Evolutionary conservation across 2,888 invertebrate species (phyloP).

Genomic region (Scotopteryx bipunctaria): DNA sequence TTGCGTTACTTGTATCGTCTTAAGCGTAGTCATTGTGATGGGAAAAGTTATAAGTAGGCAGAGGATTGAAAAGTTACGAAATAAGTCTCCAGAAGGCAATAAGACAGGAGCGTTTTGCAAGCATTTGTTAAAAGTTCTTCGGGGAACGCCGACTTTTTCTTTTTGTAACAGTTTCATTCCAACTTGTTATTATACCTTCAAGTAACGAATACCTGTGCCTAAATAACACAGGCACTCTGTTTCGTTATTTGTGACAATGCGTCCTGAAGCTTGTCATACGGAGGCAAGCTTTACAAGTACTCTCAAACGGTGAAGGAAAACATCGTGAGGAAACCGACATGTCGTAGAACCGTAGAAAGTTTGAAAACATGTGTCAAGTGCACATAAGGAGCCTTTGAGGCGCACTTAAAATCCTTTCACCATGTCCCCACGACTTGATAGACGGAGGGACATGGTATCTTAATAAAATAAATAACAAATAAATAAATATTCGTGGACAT

Average conservation of each 20-base stretch:
- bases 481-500: too few species aligned
- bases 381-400: too few species aligned
- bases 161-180: conserved; percentile 35
- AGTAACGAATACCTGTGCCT: conserved; percentile 29
- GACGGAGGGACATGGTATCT: too few species aligned
- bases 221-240: conserved; percentile 1
- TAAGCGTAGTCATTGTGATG: conserved; percentile 68
- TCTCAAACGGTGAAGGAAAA: too few species aligned
- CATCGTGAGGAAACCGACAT: too few species aligned
- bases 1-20: conserved; percentile 68
- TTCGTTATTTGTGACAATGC: conserved; percentile 12
- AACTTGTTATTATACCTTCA: conserved; percentile 35
- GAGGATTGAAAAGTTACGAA: conserved; percentile 67
- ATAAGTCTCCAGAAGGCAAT: conserved; percentile 61
- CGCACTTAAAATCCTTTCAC: too few species aligned
- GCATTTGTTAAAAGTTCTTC: conserved; percentile 62
- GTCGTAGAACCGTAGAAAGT: too few species aligned
- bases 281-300: too few species aligned
- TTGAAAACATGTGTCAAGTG: too few species aligned
- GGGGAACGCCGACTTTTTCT: conserved; percentile 47
- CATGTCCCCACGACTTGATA: too few species aligned
- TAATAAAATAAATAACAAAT: too few species aligned
- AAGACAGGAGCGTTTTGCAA: conserved; percentile 60
- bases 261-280: too few species aligned
- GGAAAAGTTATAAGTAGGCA: conserved; percentile 72